These are phyloP conservation scores for Tinea pellionella DNA, from an alignment of 2,888 invertebrate genomes.

Conservation along the genomic window DNA sequence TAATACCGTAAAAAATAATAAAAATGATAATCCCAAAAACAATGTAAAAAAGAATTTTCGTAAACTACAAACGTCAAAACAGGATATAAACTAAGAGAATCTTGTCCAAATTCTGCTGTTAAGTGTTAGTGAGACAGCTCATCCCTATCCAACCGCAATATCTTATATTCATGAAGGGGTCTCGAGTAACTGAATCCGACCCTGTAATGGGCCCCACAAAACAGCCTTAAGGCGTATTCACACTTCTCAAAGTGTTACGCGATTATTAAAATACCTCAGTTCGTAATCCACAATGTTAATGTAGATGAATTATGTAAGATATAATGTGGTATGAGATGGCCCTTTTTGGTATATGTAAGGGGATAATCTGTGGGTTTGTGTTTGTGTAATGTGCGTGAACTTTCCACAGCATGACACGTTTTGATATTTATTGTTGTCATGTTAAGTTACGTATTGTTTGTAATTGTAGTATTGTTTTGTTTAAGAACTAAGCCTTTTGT, in stretches of 20 bases:
- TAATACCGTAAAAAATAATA: too few relatives aligned
- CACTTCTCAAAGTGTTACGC: constrained; percentile 29
- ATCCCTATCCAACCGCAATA: constrained; percentile 10
- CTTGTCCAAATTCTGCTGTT: background rate
- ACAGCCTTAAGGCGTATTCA: constrained; percentile 23
- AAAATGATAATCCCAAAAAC: too few relatives aligned
- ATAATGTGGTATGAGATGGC: constrained; percentile 6
- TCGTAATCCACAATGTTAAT: constrained; percentile 47
- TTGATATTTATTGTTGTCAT: constrained; percentile 13
- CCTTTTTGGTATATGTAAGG: constrained; percentile 19
- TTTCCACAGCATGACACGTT: constrained; percentile 4
- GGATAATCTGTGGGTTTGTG: constrained; percentile 21
- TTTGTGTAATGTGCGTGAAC: constrained; percentile 1
- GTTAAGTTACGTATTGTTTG: constrained; percentile 5
- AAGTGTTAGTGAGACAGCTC: constrained; percentile 7
- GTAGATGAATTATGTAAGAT: constrained; percentile 47
- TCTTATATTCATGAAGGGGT: constrained; percentile 48
- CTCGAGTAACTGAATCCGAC: constrained; percentile 34
- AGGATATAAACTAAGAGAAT: background rate
- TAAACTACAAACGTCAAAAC: background rate
- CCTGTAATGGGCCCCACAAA: constrained; percentile 36
- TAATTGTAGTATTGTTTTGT: background rate
- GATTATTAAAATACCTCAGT: constrained; percentile 43
- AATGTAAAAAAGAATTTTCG: background rate
- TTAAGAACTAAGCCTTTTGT: background rate